phyloP scores from a whole-genome alignment of 2,888 invertebrate genomes.

The Eurytoma californica region DNA sequence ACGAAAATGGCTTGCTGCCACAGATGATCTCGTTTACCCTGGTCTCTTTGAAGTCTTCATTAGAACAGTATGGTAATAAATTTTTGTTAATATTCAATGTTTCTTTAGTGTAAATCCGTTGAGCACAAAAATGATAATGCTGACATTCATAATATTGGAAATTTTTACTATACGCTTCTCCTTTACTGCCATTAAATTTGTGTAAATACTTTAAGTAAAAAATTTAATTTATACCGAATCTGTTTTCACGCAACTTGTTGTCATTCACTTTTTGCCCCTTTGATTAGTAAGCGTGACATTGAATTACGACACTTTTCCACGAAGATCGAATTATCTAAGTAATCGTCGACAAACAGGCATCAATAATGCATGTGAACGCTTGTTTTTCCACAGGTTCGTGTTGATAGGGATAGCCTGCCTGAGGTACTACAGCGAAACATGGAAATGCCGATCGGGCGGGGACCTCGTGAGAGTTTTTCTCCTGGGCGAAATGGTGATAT shows the following conservation, averaged over 20 bases:
- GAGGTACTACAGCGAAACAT: conserved; percentile 81
- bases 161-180: no score
- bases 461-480: conserved; percentile 84
- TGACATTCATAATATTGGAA: no score
- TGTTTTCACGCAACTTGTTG: not conserved
- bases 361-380: not conserved
- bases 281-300: conserved; percentile 7
- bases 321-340: not conserved
- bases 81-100: no score
- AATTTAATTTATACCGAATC: no score
- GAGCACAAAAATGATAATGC: no score
- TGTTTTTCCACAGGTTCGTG: conserved; percentile 77
- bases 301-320: not conserved
- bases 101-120: no score
- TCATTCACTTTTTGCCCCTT: no score
- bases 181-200: no score
- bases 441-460: conserved; percentile 84
- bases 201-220: no score
- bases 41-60: conserved; percentile 86
- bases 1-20: conserved; percentile 92
- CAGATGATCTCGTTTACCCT: conserved; percentile 94
- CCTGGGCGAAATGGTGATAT: conserved; percentile 82
- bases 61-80: conserved; percentile 81
- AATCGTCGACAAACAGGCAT: not conserved
- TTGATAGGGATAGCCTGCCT: conserved; percentile 81